Evolutionary conservation across 2,113 vertebrate genomes (phyloP).

Genomic region (Corythornis madagascariensis): DNA sequence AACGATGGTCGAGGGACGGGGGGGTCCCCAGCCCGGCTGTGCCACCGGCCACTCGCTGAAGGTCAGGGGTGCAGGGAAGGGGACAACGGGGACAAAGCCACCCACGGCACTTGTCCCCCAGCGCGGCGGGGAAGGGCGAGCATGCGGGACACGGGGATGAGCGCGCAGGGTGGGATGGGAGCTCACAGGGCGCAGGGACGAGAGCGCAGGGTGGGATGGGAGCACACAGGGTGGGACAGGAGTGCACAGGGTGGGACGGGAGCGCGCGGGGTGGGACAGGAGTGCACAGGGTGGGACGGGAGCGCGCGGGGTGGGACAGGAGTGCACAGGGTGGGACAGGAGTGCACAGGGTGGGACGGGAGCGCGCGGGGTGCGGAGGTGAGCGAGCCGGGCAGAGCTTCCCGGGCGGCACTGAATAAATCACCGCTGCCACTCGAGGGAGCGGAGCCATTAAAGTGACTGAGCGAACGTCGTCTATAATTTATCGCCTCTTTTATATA

Average conservation of each 20-base stretch:
- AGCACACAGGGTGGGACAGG: background rate
- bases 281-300: background rate
- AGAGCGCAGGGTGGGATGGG: background rate
- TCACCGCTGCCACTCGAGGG: conserved; percentile 55
- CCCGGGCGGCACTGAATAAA: conserved; percentile 48
- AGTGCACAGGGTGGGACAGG: too few relatives aligned
- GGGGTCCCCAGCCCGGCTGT: background rate
- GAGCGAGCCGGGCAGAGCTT: background rate
- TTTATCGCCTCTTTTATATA: conserved; percentile 72
- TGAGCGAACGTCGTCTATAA: conserved; percentile 59
- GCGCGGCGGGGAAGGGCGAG: background rate
- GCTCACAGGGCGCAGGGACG: background rate
- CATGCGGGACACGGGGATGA: background rate
- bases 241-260: too few relatives aligned
- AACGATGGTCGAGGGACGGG: background rate
- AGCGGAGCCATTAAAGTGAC: conserved; percentile 66
- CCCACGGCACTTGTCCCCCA: background rate
- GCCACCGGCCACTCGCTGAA: background rate
- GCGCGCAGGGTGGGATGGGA: background rate
- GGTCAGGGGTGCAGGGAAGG: background rate
- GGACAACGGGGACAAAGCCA: background rate
- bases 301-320: background rate
- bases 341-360: background rate
- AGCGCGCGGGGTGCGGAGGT: background rate
- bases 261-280: background rate